Evolutionary conservation across 2,113 vertebrate species (phyloP).

Genomic region (Urocynchramus pylzowi): DNA sequence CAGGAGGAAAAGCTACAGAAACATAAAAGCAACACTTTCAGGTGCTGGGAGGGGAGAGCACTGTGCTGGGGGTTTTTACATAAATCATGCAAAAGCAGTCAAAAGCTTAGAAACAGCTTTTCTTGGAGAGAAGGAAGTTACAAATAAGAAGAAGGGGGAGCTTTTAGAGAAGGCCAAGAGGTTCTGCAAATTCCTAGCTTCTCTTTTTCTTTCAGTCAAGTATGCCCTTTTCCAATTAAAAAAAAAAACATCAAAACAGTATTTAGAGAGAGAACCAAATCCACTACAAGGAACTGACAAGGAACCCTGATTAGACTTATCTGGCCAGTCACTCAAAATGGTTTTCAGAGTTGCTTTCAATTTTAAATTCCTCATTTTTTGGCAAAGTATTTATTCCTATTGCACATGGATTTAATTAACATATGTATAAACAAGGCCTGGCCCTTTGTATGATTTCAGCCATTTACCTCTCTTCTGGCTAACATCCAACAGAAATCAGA

Average conservation of each 20-base stretch:
- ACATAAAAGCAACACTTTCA: neutral
- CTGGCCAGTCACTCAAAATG: neutral
- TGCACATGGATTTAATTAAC: neutral
- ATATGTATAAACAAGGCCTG: accelerated
- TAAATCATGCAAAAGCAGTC: neutral
- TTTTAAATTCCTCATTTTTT: neutral
- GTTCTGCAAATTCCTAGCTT: neutral
- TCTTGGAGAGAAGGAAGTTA: neutral
- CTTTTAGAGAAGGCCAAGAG: neutral
- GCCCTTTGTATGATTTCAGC: neutral
- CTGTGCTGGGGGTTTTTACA: neutral
- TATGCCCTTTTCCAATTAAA: neutral
- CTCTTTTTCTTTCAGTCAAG: neutral
- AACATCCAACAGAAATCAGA: neutral
- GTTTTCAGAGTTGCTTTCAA: neutral
- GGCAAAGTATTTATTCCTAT: neutral
- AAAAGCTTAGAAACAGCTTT: neutral
- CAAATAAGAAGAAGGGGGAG: neutral
- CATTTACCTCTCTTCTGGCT: neutral
- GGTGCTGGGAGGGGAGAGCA: neutral
- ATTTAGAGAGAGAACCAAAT: neutral
- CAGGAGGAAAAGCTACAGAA: neutral
- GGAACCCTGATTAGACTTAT: neutral
- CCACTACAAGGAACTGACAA: neutral
- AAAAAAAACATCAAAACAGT: neutral